Conservation (phyloP, 2,113 vertebrate species). For the Trematomus loennbergii region DNA sequence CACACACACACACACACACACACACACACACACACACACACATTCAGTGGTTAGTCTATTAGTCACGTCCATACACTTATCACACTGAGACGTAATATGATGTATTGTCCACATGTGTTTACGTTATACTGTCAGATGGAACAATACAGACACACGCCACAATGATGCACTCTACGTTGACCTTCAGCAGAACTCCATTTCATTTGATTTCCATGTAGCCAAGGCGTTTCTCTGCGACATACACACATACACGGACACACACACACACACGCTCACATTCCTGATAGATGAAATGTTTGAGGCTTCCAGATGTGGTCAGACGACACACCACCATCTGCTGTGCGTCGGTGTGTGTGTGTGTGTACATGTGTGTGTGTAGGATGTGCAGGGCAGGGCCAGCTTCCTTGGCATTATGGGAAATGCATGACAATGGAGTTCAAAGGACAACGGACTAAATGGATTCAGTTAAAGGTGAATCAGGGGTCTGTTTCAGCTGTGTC, state of each 20-base stretch:
- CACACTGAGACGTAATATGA: not conserved
- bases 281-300: slow-evolving; percentile 57
- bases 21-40: too few species aligned
- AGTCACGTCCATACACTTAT: not conserved
- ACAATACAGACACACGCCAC: slow-evolving; percentile 2
- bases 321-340: slow-evolving; percentile 40
- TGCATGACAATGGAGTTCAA: too few species aligned
- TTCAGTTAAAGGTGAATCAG: not conserved
- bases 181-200: slow-evolving; percentile 48
- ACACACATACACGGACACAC: slow-evolving; percentile 14
- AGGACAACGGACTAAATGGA: too few species aligned
- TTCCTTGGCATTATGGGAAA: slow-evolving; percentile 21
- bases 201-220: slow-evolving; percentile 56
- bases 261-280: slow-evolving; percentile 45
- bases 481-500: not conserved
- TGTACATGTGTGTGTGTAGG: too few species aligned
- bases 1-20: too few species aligned
- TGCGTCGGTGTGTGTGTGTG: not conserved
- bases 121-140: not conserved
- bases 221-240: slow-evolving; percentile 28
- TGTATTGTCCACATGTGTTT: not conserved
- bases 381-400: not conserved
- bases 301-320: slow-evolving; percentile 53
- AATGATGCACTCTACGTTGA: slow-evolving; percentile 18
- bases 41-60: not conserved